Evolutionary conservation across 2,888 invertebrate species (phyloP).

Genomic region (Uropetala carovei): DNA sequence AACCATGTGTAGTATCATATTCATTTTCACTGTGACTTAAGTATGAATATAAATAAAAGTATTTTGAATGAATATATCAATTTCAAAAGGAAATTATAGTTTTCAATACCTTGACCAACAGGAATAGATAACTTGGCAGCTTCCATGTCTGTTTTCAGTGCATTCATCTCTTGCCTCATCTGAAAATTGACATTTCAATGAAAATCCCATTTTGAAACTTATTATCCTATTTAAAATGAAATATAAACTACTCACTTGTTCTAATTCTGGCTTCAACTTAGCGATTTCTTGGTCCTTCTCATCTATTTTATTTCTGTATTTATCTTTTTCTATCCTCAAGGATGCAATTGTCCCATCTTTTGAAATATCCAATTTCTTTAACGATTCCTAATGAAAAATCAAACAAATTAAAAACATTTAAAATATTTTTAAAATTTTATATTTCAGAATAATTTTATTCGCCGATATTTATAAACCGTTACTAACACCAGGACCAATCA

Average conservation of each 20-base stretch:
- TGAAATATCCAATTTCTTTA: slow-evolving; percentile 71
- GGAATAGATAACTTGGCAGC: slow-evolving; percentile 13
- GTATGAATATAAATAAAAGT: too few species aligned
- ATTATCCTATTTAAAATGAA: too few species aligned
- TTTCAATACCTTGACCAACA: slow-evolving; percentile 15
- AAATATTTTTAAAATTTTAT: background rate
- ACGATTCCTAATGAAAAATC: slow-evolving; percentile 70
- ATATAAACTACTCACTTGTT: slow-evolving; percentile 69
- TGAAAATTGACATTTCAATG: background rate
- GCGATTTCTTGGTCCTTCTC: slow-evolving; percentile 71
- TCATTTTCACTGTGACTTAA: too few species aligned
- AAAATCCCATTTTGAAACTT: background rate
- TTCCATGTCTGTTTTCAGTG: slow-evolving; percentile 29
- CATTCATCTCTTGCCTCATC: slow-evolving; percentile 32
- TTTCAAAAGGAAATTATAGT: too few species aligned
- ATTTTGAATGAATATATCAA: too few species aligned
- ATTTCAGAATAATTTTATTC: background rate
- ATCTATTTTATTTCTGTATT: slow-evolving; percentile 70
- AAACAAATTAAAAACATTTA: background rate
- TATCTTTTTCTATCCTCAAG: slow-evolving; percentile 72
- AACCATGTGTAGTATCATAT: too few species aligned
- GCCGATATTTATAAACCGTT: too few species aligned
- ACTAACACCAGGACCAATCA: too few species aligned
- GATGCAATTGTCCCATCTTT: slow-evolving; percentile 72
- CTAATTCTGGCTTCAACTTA: slow-evolving; percentile 71